Percentiles rank a stretch among this genome's conserved stretches.
Evolutionary conservation across 2,113 vertebrate genomes (phyloP).

Genomic region (Alexandromys fortis): DNA sequence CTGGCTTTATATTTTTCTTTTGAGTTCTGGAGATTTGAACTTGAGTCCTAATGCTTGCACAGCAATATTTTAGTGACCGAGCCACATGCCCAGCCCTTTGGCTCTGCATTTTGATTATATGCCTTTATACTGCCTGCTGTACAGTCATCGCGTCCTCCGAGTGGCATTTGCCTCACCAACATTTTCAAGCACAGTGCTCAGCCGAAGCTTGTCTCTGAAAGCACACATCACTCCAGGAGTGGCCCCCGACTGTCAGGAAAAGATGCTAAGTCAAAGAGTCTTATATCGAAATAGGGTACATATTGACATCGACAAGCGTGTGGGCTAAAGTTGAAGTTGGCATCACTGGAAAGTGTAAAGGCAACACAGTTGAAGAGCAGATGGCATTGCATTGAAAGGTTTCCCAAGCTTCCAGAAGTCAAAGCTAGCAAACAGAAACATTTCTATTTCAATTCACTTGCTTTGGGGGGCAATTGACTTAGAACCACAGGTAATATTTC

Average conservation of each 20-base stretch:
- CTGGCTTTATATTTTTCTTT: neutral
- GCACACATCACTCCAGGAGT: neutral
- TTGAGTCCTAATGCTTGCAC: neutral
- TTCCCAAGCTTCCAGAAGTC: conserved; percentile 47
- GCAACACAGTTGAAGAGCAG: conserved; percentile 37
- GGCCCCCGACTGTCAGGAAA: conserved; percentile 24
- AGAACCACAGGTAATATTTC: conserved; percentile 55
- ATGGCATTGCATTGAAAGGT: conserved; percentile 35
- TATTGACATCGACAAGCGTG: conserved; percentile 5
- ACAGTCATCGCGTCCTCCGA: neutral
- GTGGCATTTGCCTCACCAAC: conserved; percentile 3
- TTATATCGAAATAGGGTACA: neutral
- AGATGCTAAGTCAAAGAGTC: conserved; percentile 32
- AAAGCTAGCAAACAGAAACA: conserved; percentile 42
- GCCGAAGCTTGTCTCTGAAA: conserved; percentile 13
- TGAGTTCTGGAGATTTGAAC: neutral
- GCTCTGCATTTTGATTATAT: neutral
- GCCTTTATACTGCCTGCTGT: neutral
- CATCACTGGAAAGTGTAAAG: conserved; percentile 9
- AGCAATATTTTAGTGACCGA: neutral
- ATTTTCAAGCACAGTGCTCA: conserved; percentile 56
- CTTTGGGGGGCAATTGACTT: conserved; percentile 48
- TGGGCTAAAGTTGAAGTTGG: conserved; percentile 1
- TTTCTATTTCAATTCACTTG: conserved; percentile 48
- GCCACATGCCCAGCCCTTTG: neutral